Conservation (phyloP, 2,797 vertebrate species). For the Spheniscus humboldti region DNA sequence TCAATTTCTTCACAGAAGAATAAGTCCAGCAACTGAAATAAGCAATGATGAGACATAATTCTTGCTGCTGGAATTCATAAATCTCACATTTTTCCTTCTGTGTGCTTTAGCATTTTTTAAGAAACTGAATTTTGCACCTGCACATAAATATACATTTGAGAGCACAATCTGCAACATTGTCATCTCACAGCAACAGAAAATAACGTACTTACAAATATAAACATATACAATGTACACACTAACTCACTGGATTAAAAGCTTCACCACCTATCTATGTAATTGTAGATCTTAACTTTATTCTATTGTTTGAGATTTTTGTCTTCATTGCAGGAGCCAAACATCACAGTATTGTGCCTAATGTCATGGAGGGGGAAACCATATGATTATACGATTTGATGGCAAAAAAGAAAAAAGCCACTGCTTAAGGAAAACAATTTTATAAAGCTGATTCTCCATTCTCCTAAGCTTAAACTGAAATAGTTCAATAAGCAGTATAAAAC, state of each 20-base stretch:
- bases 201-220: neutral
- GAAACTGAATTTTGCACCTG: neutral
- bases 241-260: neutral
- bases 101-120: neutral
- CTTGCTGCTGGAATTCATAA: neutral
- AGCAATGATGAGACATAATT: neutral
- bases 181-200: neutral
- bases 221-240: neutral
- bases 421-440: conserved; percentile 61
- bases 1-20: neutral
- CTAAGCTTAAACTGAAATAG: conserved; percentile 48
- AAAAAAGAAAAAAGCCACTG: conserved; percentile 4
- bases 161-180: neutral
- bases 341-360: neutral
- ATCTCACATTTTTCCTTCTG: neutral
- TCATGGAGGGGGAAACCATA: conserved; percentile 38
- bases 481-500: conserved; percentile 61
- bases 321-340: neutral
- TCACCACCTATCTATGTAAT: neutral
- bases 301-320: neutral
- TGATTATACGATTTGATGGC: neutral
- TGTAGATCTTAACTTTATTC: neutral
- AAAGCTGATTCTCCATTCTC: conserved; percentile 49
- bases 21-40: neutral
- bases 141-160: neutral